A percentile compares a stretch with the other conserved stretches of the same genome.
Evolutionary conservation across 2,797 vertebrate species (phyloP).

Genomic region (Alca torda): DNA sequence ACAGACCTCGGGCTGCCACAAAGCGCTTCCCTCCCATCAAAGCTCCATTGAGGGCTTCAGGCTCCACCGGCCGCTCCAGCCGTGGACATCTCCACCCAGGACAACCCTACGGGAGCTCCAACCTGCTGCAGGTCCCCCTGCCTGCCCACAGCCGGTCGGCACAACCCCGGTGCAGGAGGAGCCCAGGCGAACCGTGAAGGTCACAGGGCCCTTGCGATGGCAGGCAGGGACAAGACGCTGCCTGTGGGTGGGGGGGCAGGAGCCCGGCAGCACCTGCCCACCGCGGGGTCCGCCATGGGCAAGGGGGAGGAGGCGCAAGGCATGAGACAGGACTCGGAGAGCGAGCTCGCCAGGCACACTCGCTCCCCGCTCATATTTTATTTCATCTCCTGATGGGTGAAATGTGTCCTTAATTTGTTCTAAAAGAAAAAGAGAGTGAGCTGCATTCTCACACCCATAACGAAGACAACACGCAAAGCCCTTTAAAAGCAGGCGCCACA

Average conservation of each 20-base stretch:
- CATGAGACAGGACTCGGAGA: neutral
- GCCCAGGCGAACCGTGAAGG: neutral
- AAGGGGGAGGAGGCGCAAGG: neutral
- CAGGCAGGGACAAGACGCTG: neutral
- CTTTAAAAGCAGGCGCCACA: constrained; percentile 55
- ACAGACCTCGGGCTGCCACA: fast-evolving
- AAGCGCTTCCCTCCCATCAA: neutral
- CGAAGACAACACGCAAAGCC: constrained; percentile 57
- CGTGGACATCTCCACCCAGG: neutral
- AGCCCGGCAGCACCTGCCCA: neutral
- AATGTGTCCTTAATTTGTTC: constrained; percentile 70
- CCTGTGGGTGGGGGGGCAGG: neutral
- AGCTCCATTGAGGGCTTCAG: neutral
- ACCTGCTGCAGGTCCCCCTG: fast-evolving
- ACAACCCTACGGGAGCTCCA: fast-evolving
- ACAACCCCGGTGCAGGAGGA: neutral
- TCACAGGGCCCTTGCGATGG: fast-evolving
- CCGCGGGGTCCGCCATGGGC: fast-evolving
- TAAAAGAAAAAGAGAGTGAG: constrained; percentile 30
- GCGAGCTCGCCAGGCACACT: neutral
- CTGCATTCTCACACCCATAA: constrained; percentile 58
- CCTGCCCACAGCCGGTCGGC: fast-evolving
- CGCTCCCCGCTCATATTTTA: neutral
- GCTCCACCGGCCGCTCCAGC: neutral
- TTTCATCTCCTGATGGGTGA: constrained; percentile 36